These are phyloP conservation scores for Muraenolepis orangiensis DNA, from an alignment of 2,797 vertebrate genomes.

Conservation along the genomic window DNA sequence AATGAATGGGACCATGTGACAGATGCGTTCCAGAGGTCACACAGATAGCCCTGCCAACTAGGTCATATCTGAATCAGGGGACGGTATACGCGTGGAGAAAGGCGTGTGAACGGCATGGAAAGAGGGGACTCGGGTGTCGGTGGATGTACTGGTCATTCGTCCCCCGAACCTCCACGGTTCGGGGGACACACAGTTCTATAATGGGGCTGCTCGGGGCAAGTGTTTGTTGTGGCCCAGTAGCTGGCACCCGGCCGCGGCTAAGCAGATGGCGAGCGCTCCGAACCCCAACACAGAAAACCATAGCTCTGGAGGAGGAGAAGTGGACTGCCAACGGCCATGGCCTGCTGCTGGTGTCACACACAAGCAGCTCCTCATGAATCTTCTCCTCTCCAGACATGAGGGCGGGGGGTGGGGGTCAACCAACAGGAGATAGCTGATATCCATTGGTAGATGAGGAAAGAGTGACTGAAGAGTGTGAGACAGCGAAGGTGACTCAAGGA, in stretches of 20 bases:
- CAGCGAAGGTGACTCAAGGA: not conserved
- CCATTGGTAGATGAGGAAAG: not conserved
- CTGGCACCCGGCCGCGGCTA: not conserved
- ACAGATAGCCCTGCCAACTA: not conserved
- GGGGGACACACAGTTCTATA: not conserved
- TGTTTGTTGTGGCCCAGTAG: not conserved
- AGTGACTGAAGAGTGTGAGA: not conserved
- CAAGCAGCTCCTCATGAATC: not conserved
- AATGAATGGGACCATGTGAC: not conserved
- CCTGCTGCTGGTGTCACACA: not conserved
- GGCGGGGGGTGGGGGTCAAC: not conserved
- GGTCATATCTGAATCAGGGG: not conserved
- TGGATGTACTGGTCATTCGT: no score
- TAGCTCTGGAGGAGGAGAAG: not conserved
- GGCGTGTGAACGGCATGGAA: not conserved
- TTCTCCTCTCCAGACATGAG: not conserved
- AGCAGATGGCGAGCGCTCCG: not conserved
- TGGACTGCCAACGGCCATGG: not conserved
- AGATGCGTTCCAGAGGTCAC: not conserved
- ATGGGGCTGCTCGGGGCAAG: not conserved
- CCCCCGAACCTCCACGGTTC: no score
- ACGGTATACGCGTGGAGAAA: not conserved
- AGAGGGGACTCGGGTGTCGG: no score
- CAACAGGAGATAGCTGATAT: not conserved
- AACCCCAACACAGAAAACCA: not conserved